Evolutionary conservation across 2,113 vertebrate genomes (phyloP).

Genomic region (Neodon shergylaensis): DNA sequence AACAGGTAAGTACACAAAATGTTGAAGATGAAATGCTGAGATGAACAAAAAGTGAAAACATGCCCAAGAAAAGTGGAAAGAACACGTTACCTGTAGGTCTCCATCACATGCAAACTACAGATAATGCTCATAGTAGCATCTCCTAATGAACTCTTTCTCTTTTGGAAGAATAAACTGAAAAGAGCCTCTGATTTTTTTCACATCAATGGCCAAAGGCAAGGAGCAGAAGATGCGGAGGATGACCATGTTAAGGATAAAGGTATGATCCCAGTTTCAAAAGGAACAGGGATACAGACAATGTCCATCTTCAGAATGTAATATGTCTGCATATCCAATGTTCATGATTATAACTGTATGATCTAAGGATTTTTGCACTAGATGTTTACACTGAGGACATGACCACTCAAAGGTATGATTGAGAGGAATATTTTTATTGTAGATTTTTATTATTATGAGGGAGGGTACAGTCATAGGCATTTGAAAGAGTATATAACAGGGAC

Average conservation of each 20-base stretch:
- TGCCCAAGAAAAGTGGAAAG: neutral
- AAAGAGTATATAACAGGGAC: neutral
- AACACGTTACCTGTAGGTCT: neutral
- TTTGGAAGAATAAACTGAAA: neutral
- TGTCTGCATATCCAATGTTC: neutral
- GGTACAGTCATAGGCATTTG: neutral
- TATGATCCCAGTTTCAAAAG: neutral
- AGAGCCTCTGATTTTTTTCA: neutral
- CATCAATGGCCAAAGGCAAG: neutral
- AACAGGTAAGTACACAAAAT: fast-evolving
- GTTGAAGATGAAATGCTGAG: too few relatives aligned
- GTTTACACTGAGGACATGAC: neutral
- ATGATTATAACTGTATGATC: neutral
- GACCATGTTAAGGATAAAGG: neutral
- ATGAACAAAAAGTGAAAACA: neutral
- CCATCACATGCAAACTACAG: neutral
- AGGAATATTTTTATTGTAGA: neutral
- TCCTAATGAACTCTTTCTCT: neutral
- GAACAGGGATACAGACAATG: neutral
- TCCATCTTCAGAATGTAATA: neutral
- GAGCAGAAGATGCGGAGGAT: neutral
- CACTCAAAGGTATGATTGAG: neutral
- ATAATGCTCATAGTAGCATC: neutral
- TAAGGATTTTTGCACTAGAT: neutral
- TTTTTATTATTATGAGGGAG: neutral